These are phyloP conservation scores for Pseudoips prasinana DNA, from an alignment of 2,888 invertebrate genomes.

Conservation along the genomic window DNA sequence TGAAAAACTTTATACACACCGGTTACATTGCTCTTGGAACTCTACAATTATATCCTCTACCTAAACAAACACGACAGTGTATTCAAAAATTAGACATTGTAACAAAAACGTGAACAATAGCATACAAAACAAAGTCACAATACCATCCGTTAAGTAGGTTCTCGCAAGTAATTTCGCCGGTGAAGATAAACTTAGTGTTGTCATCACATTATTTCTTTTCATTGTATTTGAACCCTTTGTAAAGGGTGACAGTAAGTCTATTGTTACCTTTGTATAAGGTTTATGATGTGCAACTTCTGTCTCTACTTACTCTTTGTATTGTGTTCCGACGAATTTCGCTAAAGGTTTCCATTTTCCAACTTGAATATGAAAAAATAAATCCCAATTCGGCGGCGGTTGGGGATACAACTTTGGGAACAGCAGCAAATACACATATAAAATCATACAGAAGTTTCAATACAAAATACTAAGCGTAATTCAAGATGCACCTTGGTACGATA, in stretches of 20 bases:
- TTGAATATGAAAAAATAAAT: too few relatives aligned
- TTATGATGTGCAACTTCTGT: slow-evolving; percentile 58
- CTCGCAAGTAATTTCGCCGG: slow-evolving; percentile 42
- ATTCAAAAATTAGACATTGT: slow-evolving; percentile 30
- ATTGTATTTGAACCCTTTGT: slow-evolving; percentile 57
- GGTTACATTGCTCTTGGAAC: slow-evolving; percentile 20
- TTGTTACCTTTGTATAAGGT: slow-evolving; percentile 57
- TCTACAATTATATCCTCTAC: slow-evolving; percentile 19
- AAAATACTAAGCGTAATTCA: too few relatives aligned
- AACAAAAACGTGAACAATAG: slow-evolving; percentile 31
- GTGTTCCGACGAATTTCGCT: slow-evolving; percentile 12
- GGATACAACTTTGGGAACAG: too few relatives aligned
- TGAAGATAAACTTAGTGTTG: slow-evolving; percentile 48
- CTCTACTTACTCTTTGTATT: slow-evolving; percentile 31
- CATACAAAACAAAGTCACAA: slow-evolving; percentile 39
- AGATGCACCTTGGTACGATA: too few relatives aligned
- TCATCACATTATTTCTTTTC: slow-evolving; percentile 54
- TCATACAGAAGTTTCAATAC: too few relatives aligned
- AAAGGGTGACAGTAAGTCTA: slow-evolving; percentile 38
- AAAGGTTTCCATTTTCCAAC: neutral
- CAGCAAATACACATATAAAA: too few relatives aligned
- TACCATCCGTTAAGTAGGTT: slow-evolving; percentile 32
- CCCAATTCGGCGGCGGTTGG: too few relatives aligned
- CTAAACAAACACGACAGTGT: slow-evolving; percentile 28
- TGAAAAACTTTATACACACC: neutral